phyloP scores from a whole-genome alignment of 2,113 vertebrate species.

The Odocoileus virginianus region DNA sequence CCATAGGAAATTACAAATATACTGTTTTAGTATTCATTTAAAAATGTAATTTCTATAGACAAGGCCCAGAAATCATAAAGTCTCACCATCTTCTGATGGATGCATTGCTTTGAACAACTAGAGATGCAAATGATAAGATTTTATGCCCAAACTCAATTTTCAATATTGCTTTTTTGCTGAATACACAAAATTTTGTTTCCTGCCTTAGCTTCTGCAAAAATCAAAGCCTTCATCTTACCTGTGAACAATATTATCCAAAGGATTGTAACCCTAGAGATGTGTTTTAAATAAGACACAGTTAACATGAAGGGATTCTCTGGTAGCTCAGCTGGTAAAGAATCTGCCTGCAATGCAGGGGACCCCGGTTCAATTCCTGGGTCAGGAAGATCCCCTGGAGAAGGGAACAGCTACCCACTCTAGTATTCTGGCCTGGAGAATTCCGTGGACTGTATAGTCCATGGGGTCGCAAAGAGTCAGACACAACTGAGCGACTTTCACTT shows the following conservation, averaged over 20 bases:
- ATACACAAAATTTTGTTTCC: background rate
- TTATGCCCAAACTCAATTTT: conserved; percentile 18
- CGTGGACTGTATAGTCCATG: background rate
- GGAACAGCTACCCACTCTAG: background rate
- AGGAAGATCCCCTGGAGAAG: background rate
- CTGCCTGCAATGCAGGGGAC: background rate
- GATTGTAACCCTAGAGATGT: conserved; percentile 6
- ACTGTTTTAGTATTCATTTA: background rate
- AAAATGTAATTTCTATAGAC: background rate
- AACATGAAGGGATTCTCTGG: background rate
- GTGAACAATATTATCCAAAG: background rate
- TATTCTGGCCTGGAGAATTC: background rate
- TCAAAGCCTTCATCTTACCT: background rate
- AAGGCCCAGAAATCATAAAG: background rate
- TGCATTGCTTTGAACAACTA: background rate
- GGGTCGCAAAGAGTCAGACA: background rate
- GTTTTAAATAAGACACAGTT: conserved; percentile 32
- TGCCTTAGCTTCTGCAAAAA: background rate
- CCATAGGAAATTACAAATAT: background rate
- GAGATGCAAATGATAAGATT: background rate
- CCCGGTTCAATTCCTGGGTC: background rate
- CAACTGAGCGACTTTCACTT: background rate
- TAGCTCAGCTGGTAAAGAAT: background rate
- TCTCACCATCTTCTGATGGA: background rate
- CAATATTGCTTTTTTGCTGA: background rate